Evolutionary conservation across 2,888 invertebrate genomes (phyloP), one percentile per base, ranked within the genome.

Genomic region (Drosophila flavopinicola): DNA sequence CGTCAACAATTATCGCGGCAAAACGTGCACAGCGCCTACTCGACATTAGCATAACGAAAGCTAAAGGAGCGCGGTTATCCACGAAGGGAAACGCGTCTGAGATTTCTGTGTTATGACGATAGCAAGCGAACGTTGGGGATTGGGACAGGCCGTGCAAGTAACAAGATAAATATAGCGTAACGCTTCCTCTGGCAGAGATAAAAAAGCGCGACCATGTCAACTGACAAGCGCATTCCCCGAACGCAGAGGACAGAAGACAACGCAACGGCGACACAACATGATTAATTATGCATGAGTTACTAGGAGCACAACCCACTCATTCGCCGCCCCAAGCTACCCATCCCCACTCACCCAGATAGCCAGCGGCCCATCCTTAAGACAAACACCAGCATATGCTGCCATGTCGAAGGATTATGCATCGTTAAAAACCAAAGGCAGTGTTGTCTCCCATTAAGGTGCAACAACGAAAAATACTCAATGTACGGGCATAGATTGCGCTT

Each of bases 241-340:
- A n/a, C 44, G 17, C n/a, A n/a, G n/a, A n/a, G n/a, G n/a, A n/a
- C n/a, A n/a, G n/a, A n/a, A n/a, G 7, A 32, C 7, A 37, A 42
- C 44, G 20, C 72, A 66, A 51, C 61, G 53, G 67, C 82, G 60
- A 69, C 71, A 72, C 66, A 53, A 63, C 61, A 82, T 85, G 82
- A 83, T 83, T 85, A 83, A 83, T 85, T 85, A 83, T 78, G 82
- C 78, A 85, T 69, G 66, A 75, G 63, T 60, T 53, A 35, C 33
- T 58, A 11, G 15, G 39, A 33, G 9, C 25, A 9, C 11, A 44
- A n/a, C 0, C 20, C 11, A 32, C 3, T 7, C 25, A 27, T n/a
- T n/a, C n/a, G n/a, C n/a, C n/a, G n/a, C n/a, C n/a, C n/a, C n/a
- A n/a, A n/a, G n/a, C n/a, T n/a, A n/a, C n/a, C n/a, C n/a, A n/a